A percentile compares a stretch with the other conserved stretches of the same genome.
phyloP scores from a whole-genome alignment of 2,113 vertebrate species.

The Andinoacara biseriatus region DNA sequence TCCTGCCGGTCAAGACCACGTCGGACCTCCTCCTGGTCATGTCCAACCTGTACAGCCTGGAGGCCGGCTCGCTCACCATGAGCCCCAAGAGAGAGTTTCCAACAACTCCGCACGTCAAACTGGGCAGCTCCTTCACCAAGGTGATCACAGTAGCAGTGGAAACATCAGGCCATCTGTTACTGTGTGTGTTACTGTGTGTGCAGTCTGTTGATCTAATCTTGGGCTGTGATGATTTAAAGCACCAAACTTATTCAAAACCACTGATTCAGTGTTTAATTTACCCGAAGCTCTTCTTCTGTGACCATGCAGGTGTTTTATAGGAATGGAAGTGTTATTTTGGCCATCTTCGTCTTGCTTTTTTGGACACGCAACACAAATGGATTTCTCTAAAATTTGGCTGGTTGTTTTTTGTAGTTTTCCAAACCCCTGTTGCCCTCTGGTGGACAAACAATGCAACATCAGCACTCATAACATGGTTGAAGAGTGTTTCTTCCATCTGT shows the following conservation, averaged over 20 bases:
- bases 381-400: too few relatives aligned
- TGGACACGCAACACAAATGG: too few relatives aligned
- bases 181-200: background rate
- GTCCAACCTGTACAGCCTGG: conserved; percentile 99
- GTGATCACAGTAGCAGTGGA: conserved; percentile 44
- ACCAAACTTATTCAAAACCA: background rate
- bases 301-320: too few relatives aligned
- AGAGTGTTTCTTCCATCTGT: too few relatives aligned
- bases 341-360: background rate
- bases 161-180: background rate
- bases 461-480: too few relatives aligned
- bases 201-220: background rate
- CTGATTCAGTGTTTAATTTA: background rate
- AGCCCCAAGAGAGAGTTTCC: conserved; percentile 96
- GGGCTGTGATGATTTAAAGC: background rate
- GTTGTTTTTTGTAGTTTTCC: too few relatives aligned
- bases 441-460: too few relatives aligned
- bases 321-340: too few relatives aligned
- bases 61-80: conserved; percentile 96
- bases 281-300: too few relatives aligned
- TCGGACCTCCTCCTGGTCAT: conserved; percentile 98
- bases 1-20: conserved; percentile 97
- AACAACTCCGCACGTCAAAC: conserved; percentile 94
- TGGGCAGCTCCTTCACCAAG: conserved; percentile 99
- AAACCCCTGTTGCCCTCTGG: too few relatives aligned